These are phyloP conservation scores for Todiramphus saurophagus DNA, from an alignment of 2,113 vertebrate species.

Conservation along the genomic window DNA sequence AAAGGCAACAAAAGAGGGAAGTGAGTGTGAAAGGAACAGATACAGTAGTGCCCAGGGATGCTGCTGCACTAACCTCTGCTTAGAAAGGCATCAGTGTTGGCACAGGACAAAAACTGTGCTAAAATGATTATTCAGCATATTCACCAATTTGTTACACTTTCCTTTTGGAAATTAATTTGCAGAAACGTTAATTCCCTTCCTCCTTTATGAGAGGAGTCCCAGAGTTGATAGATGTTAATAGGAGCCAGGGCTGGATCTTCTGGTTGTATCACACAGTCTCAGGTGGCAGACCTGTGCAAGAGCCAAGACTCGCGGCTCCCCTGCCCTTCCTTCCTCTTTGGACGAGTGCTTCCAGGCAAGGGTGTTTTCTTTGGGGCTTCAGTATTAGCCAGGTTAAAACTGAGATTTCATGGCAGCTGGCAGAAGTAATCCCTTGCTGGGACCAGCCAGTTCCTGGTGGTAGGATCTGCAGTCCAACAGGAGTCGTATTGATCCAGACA, in stretches of 20 bases:
- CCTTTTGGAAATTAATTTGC: neutral
- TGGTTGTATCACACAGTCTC: fast-evolving
- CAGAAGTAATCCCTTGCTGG: neutral
- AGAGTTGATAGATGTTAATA: neutral
- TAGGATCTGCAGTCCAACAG: neutral
- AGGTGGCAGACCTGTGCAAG: fast-evolving
- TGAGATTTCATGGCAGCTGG: neutral
- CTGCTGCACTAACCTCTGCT: neutral
- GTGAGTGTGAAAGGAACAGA: neutral
- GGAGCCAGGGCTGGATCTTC: neutral
- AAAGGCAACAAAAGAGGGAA: neutral
- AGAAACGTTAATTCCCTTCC: neutral
- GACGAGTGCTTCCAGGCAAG: neutral
- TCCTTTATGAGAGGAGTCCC: neutral
- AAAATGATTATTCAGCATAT: neutral
- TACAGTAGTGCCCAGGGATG: fast-evolving
- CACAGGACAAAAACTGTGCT: neutral
- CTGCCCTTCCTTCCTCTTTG: neutral
- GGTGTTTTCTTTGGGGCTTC: neutral
- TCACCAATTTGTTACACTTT: neutral
- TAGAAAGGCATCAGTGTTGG: fast-evolving
- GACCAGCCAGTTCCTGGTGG: neutral
- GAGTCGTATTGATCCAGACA: neutral
- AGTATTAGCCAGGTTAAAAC: neutral
- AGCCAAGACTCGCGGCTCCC: fast-evolving